Base-by-base conservation (phyloP, 2,797 vertebrate genomes). In the Hafferia zeledoni region DNA sequence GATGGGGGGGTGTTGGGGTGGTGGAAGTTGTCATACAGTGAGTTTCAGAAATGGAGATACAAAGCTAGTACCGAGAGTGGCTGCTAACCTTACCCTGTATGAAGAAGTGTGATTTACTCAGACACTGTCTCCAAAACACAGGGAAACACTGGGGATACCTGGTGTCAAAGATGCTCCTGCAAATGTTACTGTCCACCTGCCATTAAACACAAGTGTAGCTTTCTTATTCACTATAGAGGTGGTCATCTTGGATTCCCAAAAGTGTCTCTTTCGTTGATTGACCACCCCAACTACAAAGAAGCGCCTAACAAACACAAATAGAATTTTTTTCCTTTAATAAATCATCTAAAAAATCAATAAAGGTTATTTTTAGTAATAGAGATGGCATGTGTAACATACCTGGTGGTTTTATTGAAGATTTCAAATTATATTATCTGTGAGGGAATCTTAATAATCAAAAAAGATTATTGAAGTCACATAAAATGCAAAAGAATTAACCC, bases 121-220 rank as follows among this genome's bases (percentile, higher is more conserved):
- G 76, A 19, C 6, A 9, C 35, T 39, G 35, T 30, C 39, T 55
- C n/a, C 30, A 68, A 72, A 76, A 64, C 0, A 0, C 3, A 1
- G 14, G 10, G 10, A 23, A 63, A 68, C 10, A 28, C 6, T 63
- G 57, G 52, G 33, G 22, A 35, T 39, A 39, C 5, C 17, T 55
- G 8, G 8, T 59, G 30, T 43, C 11, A 53, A 35, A 69, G 24
- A 5, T 53, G 31, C 41, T 75, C 27, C 37, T 75, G 13, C 19
- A 50, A 41, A 6, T 27, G 28, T 47, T 57, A 33, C 9, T 5
- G 12, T 17, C 16, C 27, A 11, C 18, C 12, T 12, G 13, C 7
- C 18, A 6, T 43, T 79, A 56, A 79, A 47, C 61, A 79, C 47
- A 79, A 11, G 61, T 8, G 10, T 85, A 35, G 3, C 31, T 61